Conservation (phyloP, 1,140 invertebrate genomes). For the Solenopsis invicta region DNA sequence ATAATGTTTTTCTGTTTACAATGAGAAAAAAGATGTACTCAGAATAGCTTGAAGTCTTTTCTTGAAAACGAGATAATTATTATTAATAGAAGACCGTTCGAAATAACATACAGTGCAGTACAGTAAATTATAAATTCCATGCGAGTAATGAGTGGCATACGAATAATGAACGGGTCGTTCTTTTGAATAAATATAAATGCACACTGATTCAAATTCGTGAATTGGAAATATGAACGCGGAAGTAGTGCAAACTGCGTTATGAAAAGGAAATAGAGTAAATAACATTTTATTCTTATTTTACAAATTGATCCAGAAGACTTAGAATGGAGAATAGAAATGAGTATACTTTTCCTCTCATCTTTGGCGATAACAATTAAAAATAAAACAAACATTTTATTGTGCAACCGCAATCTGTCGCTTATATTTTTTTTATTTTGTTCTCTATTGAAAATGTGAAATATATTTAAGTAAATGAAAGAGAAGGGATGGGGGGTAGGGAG, state of each 20-base stretch:
- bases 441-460: not conserved
- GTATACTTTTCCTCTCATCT: not conserved
- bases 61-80: not conserved
- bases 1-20: not conserved
- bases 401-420: not conserved
- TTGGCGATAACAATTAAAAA: not conserved
- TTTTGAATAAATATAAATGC: not conserved
- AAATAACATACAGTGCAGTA: not conserved
- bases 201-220: not conserved
- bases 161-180: not conserved
- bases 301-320: not conserved
- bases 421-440: not conserved
- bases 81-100: not conserved
- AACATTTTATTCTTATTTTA: not conserved
- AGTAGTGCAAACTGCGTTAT: not conserved
- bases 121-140: not conserved
- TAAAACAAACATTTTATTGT: not conserved
- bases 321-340: not conserved
- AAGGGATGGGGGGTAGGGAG: not conserved
- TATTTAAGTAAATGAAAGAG: conserved; percentile 15
- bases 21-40: conserved; percentile 1
- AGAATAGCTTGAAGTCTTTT: not conserved
- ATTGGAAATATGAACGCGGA: not conserved
- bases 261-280: not conserved
- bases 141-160: not conserved